phyloP scores from a whole-genome alignment of 2,888 invertebrate genomes.

The Eupithecia abbreviata region DNA sequence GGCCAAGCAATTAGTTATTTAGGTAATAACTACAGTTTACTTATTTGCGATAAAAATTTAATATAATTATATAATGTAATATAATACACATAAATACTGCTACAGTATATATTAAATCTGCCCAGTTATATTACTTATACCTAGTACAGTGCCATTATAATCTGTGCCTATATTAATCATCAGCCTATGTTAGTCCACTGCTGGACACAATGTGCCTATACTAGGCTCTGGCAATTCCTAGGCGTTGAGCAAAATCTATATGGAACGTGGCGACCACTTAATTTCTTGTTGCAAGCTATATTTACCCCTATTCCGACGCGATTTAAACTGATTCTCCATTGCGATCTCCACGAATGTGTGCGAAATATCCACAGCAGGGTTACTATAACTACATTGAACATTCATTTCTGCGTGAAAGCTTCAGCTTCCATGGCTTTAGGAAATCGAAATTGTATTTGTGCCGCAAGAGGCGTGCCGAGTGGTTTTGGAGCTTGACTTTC shows the following conservation, averaged over 20 bases:
- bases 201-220: too few relatives aligned
- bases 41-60: too few relatives aligned
- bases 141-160: too few relatives aligned
- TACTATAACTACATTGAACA: constrained; percentile 31
- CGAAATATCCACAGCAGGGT: constrained; percentile 19
- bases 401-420: constrained; percentile 40
- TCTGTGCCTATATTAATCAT: too few relatives aligned
- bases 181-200: too few relatives aligned
- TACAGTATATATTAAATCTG: too few relatives aligned
- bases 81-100: too few relatives aligned
- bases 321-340: constrained; percentile 30
- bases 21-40: too few relatives aligned
- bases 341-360: constrained; percentile 20
- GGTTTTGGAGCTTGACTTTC: background rate
- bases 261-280: constrained; percentile 23
- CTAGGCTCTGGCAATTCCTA: too few relatives aligned
- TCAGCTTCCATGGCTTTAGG: constrained; percentile 4
- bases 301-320: constrained; percentile 21
- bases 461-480: constrained; percentile 1
- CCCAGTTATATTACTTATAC: too few relatives aligned
- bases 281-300: constrained; percentile 22
- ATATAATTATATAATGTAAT: too few relatives aligned
- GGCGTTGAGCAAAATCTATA: background rate
- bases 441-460: constrained; percentile 27
- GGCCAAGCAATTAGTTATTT: too few relatives aligned